Conservation (phyloP, 2,113 vertebrate species). For the Argyrosomus japonicus region DNA sequence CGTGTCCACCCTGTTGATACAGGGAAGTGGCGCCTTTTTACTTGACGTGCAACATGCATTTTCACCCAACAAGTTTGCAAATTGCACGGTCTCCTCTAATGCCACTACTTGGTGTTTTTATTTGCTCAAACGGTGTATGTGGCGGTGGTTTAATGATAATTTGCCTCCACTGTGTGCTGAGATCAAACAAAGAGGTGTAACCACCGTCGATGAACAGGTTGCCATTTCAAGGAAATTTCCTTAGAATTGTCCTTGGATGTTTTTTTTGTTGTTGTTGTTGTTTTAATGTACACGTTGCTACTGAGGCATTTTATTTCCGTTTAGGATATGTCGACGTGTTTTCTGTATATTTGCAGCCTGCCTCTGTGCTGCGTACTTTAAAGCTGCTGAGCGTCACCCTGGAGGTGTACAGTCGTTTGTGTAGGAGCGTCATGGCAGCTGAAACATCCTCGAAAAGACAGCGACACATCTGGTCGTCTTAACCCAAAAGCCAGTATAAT, state of each 20-base stretch:
- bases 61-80: not conserved
- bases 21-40: constrained; percentile 85
- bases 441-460: constrained; percentile 19
- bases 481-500: no score
- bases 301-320: not conserved
- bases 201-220: constrained; percentile 65
- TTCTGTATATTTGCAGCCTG: not conserved
- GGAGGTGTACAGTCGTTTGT: constrained; percentile 42
- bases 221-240: constrained; percentile 37
- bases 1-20: constrained; percentile 44
- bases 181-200: constrained; percentile 80
- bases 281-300: not conserved
- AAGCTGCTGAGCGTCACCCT: constrained; percentile 47
- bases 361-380: constrained; percentile 27
- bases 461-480: constrained; percentile 41
- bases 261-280: not conserved
- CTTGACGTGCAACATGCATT: constrained; percentile 55
- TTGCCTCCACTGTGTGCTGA: not conserved
- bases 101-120: accelerated
- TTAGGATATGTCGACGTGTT: not conserved
- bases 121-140: not conserved
- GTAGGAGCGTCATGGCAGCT: constrained; percentile 67
- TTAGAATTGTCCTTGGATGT: not conserved
- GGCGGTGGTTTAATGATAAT: not conserved
- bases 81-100: not conserved